These are phyloP conservation scores for Agriopis marginaria DNA, from an alignment of 2,888 invertebrate species.

Conservation along the genomic window DNA sequence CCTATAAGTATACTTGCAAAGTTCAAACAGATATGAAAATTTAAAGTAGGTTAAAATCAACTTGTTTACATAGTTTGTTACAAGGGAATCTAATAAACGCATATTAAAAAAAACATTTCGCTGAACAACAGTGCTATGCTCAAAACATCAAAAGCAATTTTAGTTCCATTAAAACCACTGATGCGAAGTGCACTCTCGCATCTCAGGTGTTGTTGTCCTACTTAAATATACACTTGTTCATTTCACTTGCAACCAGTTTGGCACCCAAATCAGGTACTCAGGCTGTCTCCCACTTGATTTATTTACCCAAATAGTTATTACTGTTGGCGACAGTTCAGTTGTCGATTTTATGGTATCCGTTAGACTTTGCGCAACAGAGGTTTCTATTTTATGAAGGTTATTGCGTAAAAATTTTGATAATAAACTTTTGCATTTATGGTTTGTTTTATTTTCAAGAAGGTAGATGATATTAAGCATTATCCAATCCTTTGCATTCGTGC, in stretches of 20 bases:
- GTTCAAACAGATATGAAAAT: no score
- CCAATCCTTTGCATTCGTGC: no score
- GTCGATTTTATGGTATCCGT: slow-evolving; percentile 52
- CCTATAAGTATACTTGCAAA: no score
- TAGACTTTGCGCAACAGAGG: slow-evolving; percentile 39
- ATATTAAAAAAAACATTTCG: no score
- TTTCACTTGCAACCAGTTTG: slow-evolving; percentile 73
- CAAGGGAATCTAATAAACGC: no score
- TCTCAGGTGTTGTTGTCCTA: slow-evolving; percentile 19
- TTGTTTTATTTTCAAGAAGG: no score
- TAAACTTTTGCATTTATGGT: background rate
- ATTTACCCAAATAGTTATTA: slow-evolving; percentile 51
- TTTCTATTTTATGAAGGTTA: slow-evolving; percentile 39
- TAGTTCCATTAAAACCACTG: slow-evolving; percentile 8
- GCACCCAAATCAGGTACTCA: slow-evolving; percentile 56
- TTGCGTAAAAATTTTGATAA: slow-evolving; percentile 8
- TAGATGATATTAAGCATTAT: no score
- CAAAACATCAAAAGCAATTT: background rate
- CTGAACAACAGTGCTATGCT: no score
- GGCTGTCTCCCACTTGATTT: slow-evolving; percentile 43
- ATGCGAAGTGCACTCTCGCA: slow-evolving; percentile 15
- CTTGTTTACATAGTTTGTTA: no score
- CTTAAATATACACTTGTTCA: slow-evolving; percentile 63
- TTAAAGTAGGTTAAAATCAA: no score
- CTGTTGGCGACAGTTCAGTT: slow-evolving; percentile 51